Evolutionary conservation across 2,797 vertebrate species (phyloP).

Genomic region (Anomalospiza imberbis): DNA sequence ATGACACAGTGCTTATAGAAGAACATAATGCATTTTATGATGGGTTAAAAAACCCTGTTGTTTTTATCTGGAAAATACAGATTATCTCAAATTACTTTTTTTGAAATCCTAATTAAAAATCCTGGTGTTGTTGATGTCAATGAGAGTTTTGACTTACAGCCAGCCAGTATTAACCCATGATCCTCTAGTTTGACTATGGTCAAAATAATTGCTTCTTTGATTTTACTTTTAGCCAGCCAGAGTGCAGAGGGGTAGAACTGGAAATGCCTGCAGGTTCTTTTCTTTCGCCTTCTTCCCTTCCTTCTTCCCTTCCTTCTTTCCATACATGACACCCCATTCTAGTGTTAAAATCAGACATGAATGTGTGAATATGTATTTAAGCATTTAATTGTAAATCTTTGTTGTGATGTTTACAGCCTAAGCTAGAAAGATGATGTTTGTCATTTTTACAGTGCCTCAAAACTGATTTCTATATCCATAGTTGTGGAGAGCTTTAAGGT

Average conservation of each 20-base stretch:
- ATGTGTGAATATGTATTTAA: constrained; percentile 69
- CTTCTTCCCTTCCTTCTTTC: not conserved
- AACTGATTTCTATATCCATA: constrained; percentile 62
- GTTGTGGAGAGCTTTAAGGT: constrained; percentile 61
- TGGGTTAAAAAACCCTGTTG: not conserved
- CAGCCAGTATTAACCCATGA: not conserved
- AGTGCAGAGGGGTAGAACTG: constrained; percentile 26
- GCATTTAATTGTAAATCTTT: constrained; percentile 68
- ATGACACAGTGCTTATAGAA: not conserved
- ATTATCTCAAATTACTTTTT: not conserved
- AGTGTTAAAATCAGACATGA: constrained; percentile 38
- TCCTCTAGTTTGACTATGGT: not conserved
- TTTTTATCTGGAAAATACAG: not conserved
- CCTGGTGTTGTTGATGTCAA: not conserved
- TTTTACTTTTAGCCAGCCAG: constrained; percentile 41
- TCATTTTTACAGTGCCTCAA: constrained; percentile 70
- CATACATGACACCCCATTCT: constrained; percentile 3
- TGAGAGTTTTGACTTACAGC: not conserved
- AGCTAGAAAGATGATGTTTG: constrained; percentile 61
- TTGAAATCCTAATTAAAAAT: not conserved
- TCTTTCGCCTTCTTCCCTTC: not conserved
- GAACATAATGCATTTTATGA: not conserved
- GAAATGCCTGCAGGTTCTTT: constrained; percentile 19
- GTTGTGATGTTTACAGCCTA: constrained; percentile 69
- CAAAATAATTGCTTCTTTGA: not conserved